A percentile compares a stretch with the other conserved stretches of the same genome.
phyloP scores from a whole-genome alignment of 2,797 vertebrate species.

The Syndactyla subalaris region DNA sequence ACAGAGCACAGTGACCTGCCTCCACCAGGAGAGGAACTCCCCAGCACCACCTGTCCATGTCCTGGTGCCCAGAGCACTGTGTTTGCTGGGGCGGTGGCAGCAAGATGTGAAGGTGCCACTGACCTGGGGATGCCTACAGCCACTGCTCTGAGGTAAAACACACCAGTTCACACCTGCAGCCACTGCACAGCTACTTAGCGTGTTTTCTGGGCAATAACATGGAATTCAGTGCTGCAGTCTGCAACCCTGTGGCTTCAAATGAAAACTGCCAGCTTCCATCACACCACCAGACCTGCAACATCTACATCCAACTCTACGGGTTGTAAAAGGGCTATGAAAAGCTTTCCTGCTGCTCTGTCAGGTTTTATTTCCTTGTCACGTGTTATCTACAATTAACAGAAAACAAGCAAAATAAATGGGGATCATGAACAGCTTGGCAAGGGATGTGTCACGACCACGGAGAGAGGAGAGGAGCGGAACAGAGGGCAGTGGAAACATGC shows the following conservation, averaged over 20 bases:
- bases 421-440: slow-evolving; percentile 72
- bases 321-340: slow-evolving; percentile 26
- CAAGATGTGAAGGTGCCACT: slow-evolving; percentile 8
- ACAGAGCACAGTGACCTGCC: background rate
- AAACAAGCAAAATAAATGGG: slow-evolving; percentile 77
- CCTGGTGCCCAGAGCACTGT: rapidly evolving
- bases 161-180: background rate
- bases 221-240: slow-evolving; percentile 61
- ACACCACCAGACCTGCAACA: background rate
- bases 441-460: slow-evolving; percentile 71
- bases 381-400: slow-evolving; percentile 73
- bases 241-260: background rate
- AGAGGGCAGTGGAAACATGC: slow-evolving; percentile 81
- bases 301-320: background rate
- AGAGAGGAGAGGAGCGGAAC: slow-evolving; percentile 76
- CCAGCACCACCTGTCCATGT: background rate
- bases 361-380: slow-evolving; percentile 73
- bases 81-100: background rate
- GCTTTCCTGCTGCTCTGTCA: slow-evolving; percentile 55
- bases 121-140: background rate
- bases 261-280: background rate
- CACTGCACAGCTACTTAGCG: background rate
- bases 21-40: background rate
- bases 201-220: background rate
- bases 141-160: slow-evolving; percentile 29